Conservation (phyloP, 2,797 vertebrate species). For the Eospalax fontanierii region DNA sequence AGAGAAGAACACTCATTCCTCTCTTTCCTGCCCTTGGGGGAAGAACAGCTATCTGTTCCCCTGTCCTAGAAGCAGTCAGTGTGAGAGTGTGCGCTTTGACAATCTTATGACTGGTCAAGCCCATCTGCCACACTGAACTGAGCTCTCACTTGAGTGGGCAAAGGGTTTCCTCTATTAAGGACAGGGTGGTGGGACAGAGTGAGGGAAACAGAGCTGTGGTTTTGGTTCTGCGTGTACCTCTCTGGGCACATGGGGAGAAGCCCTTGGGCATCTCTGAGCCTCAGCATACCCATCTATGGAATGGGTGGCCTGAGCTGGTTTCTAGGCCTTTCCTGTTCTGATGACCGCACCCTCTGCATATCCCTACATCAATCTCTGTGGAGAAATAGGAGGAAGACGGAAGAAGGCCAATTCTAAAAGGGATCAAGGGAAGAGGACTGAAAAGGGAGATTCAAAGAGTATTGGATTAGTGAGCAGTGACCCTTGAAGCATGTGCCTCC, state of each 20-base stretch:
- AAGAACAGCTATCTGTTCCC: neutral
- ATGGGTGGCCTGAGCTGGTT: neutral
- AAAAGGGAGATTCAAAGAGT: neutral
- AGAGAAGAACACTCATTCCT: neutral
- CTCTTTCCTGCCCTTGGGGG: neutral
- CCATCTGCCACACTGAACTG: neutral
- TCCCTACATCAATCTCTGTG: neutral
- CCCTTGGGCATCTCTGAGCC: neutral
- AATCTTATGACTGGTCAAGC: neutral
- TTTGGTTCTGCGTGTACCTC: neutral
- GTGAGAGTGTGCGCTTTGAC: neutral
- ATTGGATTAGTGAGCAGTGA: neutral
- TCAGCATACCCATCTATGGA: neutral
- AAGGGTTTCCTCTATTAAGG: neutral
- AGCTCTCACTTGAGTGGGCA: fast-evolving
- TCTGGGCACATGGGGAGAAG: neutral
- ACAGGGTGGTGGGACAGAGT: neutral
- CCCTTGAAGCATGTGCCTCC: too few relatives aligned
- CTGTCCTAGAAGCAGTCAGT: neutral
- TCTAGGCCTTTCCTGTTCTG: neutral
- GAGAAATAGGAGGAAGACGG: neutral
- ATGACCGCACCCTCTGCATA: too few relatives aligned
- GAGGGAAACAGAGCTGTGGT: neutral
- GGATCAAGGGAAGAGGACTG: neutral
- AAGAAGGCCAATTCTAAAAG: neutral